Conservation (phyloP, 2,113 vertebrate species). For the Leiothrix lutea region DNA sequence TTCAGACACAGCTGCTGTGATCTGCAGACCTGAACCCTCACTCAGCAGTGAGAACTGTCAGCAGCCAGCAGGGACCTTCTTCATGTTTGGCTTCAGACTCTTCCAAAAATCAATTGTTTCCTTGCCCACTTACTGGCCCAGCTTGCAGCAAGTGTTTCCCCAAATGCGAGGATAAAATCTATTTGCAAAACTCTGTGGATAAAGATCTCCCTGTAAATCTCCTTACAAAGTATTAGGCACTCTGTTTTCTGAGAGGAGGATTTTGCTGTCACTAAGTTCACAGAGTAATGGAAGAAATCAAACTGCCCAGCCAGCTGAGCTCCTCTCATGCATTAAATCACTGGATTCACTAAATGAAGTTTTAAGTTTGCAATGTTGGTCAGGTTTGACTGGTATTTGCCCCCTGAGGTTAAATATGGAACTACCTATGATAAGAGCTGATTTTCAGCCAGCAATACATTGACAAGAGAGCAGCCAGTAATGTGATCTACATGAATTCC, state of each 20-base stretch:
- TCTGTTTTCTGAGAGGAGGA: background rate
- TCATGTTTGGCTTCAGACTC: background rate
- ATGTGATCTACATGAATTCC: background rate
- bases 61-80: fast-evolving
- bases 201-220: background rate
- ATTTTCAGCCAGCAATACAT: background rate
- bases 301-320: background rate
- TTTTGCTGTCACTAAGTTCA: background rate
- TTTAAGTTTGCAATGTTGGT: background rate
- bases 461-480: background rate
- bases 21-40: background rate
- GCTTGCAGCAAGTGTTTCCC: background rate
- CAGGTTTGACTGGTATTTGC: background rate
- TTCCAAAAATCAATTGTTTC: background rate
- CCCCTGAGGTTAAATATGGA: background rate
- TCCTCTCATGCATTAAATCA: background rate
- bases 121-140: background rate
- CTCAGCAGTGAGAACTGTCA: fast-evolving
- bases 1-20: background rate
- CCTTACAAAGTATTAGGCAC: background rate
- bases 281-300: background rate
- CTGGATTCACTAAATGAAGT: background rate
- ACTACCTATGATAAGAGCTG: background rate
- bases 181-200: background rate
- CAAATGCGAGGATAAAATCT: background rate